These are phyloP conservation scores for Caenorhabditis sinica DNA, from an alignment of 2,888 invertebrate genomes.

Conservation along the genomic window DNA sequence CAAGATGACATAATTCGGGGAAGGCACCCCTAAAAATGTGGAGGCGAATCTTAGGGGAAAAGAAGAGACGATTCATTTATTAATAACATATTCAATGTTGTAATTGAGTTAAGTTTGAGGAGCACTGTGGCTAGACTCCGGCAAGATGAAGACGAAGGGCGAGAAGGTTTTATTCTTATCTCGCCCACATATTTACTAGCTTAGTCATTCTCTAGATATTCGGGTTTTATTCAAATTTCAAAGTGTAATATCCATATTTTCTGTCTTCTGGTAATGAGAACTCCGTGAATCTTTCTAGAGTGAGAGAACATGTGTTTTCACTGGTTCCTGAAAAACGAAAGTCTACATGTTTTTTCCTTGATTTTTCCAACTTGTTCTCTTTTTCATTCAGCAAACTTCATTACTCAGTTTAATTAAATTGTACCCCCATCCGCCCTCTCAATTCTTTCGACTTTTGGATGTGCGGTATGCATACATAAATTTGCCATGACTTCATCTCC, in stretches of 20 bases:
- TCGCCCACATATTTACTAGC: constrained; percentile 10
- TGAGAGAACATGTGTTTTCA: too few relatives aligned
- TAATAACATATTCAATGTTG: constrained; percentile 12
- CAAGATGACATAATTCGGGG: constrained; percentile 18
- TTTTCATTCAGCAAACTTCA: not conserved
- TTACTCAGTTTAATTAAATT: constrained; percentile 27
- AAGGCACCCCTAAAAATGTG: not conserved
- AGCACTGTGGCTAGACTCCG: too few relatives aligned
- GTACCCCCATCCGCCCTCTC: not conserved
- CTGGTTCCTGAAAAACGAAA: not conserved
- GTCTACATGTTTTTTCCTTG: constrained; percentile 7
- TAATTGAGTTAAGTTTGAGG: constrained; percentile 29
- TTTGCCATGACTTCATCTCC: constrained; percentile 23
- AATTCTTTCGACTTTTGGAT: constrained; percentile 6
- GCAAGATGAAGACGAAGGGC: not conserved
- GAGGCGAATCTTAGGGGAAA: not conserved
- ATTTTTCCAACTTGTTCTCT: not conserved
- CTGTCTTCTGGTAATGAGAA: too few relatives aligned
- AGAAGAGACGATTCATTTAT: constrained; percentile 24
- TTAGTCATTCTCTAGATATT: not conserved
- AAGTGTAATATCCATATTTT: too few relatives aligned
- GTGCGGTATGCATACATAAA: constrained; percentile 23
- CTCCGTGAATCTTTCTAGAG: too few relatives aligned
- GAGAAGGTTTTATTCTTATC: not conserved
- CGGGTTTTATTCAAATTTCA: too few relatives aligned